Percentiles rank a stretch among this genome's conserved stretches.
Conservation (phyloP, 37 sponge, comb jelly and placozoan genomes). For the Dysidea cf. avara region DNA sequence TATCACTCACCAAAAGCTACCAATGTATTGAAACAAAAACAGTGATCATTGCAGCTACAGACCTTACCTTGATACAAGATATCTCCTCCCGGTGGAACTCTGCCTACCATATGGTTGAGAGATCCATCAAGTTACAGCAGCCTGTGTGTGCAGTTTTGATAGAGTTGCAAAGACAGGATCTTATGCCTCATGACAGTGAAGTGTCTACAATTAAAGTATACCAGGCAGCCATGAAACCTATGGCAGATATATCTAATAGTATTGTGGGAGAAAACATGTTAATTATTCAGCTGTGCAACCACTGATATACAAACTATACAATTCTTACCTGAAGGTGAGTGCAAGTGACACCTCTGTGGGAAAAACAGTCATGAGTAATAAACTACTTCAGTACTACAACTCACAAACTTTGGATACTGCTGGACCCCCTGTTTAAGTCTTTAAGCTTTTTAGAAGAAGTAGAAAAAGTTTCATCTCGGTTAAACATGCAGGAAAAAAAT, state of each 20-base stretch:
- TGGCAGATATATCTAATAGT: conserved; percentile 30
- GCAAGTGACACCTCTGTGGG: conserved; percentile 2
- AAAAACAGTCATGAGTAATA: conserved; percentile 4
- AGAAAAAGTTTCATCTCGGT: no score
- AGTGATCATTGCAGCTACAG: not conserved
- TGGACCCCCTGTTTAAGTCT: conserved; percentile 31
- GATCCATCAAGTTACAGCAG: conserved; percentile 28
- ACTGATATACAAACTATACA: conserved; percentile 17
- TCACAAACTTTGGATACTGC: not conserved
- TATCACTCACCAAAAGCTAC: conserved; percentile 25
- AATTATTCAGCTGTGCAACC: conserved; percentile 10
- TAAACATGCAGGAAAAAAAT: no score
- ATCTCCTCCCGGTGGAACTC: conserved; percentile 32
- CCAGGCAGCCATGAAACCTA: conserved; percentile 17
- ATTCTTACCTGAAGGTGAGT: not conserved
- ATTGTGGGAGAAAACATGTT: conserved; percentile 32
- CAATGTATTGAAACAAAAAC: conserved; percentile 26
- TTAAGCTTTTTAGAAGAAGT: not conserved
- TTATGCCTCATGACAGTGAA: conserved; percentile 18
- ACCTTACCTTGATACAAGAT: conserved; percentile 25
- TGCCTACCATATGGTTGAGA: conserved; percentile 29
- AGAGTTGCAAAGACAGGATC: conserved; percentile 15
- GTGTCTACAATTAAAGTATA: conserved; percentile 13
- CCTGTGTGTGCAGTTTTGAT: conserved; percentile 28
- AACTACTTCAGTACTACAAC: conserved; percentile 18